Evolutionary conservation across 1,140 invertebrate species (phyloP), one percentile per base, ranked within the genome.

Genomic region (Hyles vespertilio): DNA sequence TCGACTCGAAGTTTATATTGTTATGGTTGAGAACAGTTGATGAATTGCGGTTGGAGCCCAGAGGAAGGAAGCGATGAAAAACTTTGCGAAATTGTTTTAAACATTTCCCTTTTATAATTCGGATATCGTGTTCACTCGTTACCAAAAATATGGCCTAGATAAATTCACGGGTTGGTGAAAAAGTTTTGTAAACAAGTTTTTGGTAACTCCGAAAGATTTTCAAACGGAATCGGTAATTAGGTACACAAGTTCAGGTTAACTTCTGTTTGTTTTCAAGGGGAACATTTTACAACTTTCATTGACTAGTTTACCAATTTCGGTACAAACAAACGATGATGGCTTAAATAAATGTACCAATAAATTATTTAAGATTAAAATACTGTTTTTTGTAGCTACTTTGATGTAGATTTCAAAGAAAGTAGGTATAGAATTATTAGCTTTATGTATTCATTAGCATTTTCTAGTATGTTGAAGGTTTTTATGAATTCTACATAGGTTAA

Each of bases 211-310:
- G 62, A 69, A 66, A 70, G 70, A 63, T 75, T 77, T 71, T 55
- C 40, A 57, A 61, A 56, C 51, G 58, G 57, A 78, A 78, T 81
- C 72, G 70, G 76, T 81, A 82, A 81, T 82, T 84, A 76, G 70
- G 65, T 70, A 74, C 59, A 70, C 65, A 71, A 70, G 63, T 67
- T 61, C 34, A 12, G 61, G 51, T 59, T 36, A 65, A 72, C 62
- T 70, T 65, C 61, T 70, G 65, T 67, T 69, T 67, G 61, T 53
- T 49, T 65, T 58, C 45, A 48, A 33, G 22, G 50, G 62, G 56
- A 55, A 47, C 51, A 56, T 66, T 69, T 59, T 48, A 49, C 49
- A 59, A 63, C 55, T 63, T 63, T 11, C 51, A 59, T 61, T 43
- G 54, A 36, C 9, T 46, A 48, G 33, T 54, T 47, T 47, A n/a